Evolutionary conservation across 2,888 invertebrate genomes (phyloP).

Genomic region (Metallyticus violacea): DNA sequence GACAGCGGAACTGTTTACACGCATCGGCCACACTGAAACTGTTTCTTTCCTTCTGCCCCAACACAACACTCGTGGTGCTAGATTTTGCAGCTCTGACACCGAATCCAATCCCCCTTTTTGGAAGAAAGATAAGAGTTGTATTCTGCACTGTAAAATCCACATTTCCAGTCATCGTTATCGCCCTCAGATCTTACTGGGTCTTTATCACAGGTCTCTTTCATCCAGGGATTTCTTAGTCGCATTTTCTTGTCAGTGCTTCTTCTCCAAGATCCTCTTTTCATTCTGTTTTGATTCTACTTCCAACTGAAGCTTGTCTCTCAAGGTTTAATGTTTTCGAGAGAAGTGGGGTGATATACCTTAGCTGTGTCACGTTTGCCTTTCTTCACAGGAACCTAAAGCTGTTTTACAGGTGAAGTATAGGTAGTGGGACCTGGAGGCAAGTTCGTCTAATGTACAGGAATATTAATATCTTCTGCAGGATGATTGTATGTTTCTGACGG

Average conservation of each 20-base stretch:
- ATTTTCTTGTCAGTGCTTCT: background rate
- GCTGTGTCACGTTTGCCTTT: too few relatives aligned
- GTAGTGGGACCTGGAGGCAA: too few relatives aligned
- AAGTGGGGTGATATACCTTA: too few relatives aligned
- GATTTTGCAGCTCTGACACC: background rate
- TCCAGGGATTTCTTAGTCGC: background rate
- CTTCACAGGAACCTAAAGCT: too few relatives aligned
- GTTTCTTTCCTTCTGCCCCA: too few relatives aligned
- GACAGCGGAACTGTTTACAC: too few relatives aligned
- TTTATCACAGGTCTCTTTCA: background rate
- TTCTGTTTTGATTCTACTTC: background rate
- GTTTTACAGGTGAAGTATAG: too few relatives aligned
- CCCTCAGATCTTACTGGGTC: background rate
- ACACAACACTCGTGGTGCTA: background rate
- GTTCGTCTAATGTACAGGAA: too few relatives aligned
- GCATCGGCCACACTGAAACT: too few relatives aligned
- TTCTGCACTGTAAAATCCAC: background rate
- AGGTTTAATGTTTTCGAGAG: too few relatives aligned
- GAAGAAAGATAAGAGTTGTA: background rate
- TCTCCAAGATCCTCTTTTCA: background rate
- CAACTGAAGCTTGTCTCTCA: background rate
- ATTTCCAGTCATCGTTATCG: background rate
- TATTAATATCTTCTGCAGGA: too few relatives aligned
- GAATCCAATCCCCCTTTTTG: background rate
- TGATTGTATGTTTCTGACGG: too few relatives aligned